Base-by-base conservation (phyloP, 2,888 invertebrate genomes). In the Abrostola tripartita region DNA sequence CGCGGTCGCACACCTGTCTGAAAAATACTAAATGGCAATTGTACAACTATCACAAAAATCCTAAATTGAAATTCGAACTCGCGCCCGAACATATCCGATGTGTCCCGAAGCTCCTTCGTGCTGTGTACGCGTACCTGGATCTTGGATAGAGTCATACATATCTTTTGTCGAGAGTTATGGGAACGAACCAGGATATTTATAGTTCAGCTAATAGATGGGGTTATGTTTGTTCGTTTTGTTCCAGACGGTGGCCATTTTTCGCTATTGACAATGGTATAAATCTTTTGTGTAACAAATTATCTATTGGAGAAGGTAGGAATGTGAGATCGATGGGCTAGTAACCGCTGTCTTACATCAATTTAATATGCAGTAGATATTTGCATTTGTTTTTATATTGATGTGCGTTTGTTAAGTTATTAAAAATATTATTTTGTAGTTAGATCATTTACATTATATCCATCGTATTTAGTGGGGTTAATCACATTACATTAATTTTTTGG, bases 101-200 rank as follows among this genome's bases (percentile, higher is more conserved):
- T 6, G n/a, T 52, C n/a, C 37, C 42, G 42, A 47, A 57, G 37
- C 4, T 11, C 8, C 12, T 38, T 76, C 65, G 69, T 55, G 53
- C 51, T 14, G 76, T 72, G 79, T 83, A 81, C 82, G 60, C 71
- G 47, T 52, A 69, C 66, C 67, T 37, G 68, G 66, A 71, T 72
- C 64, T 52, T 59, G 69, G 79, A 88, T 87, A 84, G 81, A 88
- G 88, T 82, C 86, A 87, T 88, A 87, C 82, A 83, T 88, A 87
- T 85, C 83, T 86, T 76, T 61, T 71, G 72, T 58, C 50, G 71
- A 85, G 85, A 88, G 83, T 86, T 88, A 87, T 88, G 85, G 78
- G 84, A 83, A 80, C 60, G 72, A 78, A 71, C 76, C 60, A 60
- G 74, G 79, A 84, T 86, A 88, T 86, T 87, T 88, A 87, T 88